Evolutionary conservation across 1,140 invertebrate genomes (phyloP), one percentile per base, ranked within the genome.

Genomic region (Zaprionus taronus): DNA sequence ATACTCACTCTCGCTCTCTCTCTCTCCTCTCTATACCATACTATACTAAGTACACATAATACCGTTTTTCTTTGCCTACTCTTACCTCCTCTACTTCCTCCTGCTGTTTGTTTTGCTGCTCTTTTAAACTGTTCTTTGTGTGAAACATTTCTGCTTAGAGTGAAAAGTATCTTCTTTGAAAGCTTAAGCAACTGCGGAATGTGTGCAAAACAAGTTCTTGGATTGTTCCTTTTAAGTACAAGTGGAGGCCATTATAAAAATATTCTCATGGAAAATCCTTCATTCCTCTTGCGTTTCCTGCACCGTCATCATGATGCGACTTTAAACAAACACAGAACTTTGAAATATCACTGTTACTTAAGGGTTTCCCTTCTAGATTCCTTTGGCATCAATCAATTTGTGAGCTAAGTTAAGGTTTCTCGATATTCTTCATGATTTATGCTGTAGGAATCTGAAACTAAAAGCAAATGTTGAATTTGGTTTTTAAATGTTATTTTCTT

Each of bases 71-170:
- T 22, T 11, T 20, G n/a, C 11, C 47, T 47, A n/a, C n/a, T 44
- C n/a, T 11, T 20, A 7, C 4, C 20, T 47, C 41, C n/a, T 44
- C n/a, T 15, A 17, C 41, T 9, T 9, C n/a, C 5, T 47, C 7
- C 41, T 17, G n/a, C n/a, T 17, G 0, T n/a, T 47, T n/a, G n/a
- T 7, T 17, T n/a, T 17, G 41, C 41, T 47, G 41, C n/a, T 47
- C 41, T 47, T 9, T 47, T 47, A 47, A 47, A 47, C 41, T n/a
- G n/a, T 20, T 47, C 41, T 47, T 47, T 47, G 41, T 47, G n/a
- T 3, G 41, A 6, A 17, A n/a, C n/a, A 7, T 44, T 44, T 44
- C 41, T 7, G 15, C n/a, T 44, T 17, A 6, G n/a, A 44, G 24
- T 31, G 55, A 22, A 49, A 49, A 49, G 47, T 20, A 22, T 49